Evolutionary conservation across 1,140 invertebrate species (phyloP), one percentile per base, ranked within the genome.

Genomic region (Octopus sinensis): DNA sequence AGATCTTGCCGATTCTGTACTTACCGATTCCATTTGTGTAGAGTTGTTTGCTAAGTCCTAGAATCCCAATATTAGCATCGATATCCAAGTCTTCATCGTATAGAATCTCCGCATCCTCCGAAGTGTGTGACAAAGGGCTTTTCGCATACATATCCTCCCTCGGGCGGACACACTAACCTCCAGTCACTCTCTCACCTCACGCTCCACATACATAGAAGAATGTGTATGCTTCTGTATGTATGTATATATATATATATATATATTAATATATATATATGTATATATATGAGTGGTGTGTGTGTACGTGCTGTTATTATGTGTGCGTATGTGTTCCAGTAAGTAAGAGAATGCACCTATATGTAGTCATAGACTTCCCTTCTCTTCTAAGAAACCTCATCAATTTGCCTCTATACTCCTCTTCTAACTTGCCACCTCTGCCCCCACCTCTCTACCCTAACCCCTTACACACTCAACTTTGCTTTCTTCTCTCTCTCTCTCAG

Each of bases 1-100:
- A 0, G 30, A 3, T 43, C 3, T 43, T 43, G 30, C n/a, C n/a
- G n/a, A n/a, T n/a, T n/a, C 30, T 43, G 30, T 43, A 73, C 68
- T 73, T 73, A 73, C 68, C 68, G 17, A 73, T 73, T 73, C 68
- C 68, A 73, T 73, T 73, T 73, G 68, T 73, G 68, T 73, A 73
- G 30, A n/a, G 30, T 17, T 73, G 68, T 23, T 73, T 73, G 68
- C 30, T 73, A 23, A 13, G 68, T 6, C 68, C 68, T 23, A 73
- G 30, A 13, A 17, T 73, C 17, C 30, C 17, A 13, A n/a, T 23
- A 4, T 23, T 23, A 73, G 68, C 5, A 13, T 23, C 68, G 68
- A 73, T 73, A 73, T 73, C 68, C 17, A 73, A 73, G 5, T 13
- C 68, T 73, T 73, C 68, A 73, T 73, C 68, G 68, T 73, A 73